Evolutionary conservation across 2,113 vertebrate species (phyloP), one percentile per base, ranked within the genome.

Genomic region (Carettochelys insculpta): DNA sequence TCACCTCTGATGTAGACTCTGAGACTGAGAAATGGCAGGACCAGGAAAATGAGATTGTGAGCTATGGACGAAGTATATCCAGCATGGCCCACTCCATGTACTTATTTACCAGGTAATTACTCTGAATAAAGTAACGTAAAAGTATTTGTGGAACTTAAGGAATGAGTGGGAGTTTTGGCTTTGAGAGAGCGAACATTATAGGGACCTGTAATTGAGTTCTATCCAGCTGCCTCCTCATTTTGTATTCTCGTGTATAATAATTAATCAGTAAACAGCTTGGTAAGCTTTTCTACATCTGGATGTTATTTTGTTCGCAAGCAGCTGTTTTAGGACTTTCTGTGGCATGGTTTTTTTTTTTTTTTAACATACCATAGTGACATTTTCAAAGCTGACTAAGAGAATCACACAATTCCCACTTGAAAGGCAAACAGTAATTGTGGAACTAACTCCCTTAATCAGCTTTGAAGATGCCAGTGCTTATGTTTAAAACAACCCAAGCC

Each of bases 11-110:
- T 52, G 93, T 99, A 81, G 98, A 99, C 96, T 97, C 98, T 0
- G 99, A 99, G 96, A 96, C 98, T 54, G 99, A 99, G 87, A 99
- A 99, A 92, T 99, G 99, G 99, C 99, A 99, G 61, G 98, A 99
- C 94, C 98, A 98, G 94, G 99, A 99, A 45, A 98, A 99, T 12
- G 98, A 99, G 56, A 96, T 99, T 0, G 97, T 99, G 73, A 98
- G 97, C 1, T 98, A 97, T 56, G 98, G 98, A 65, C 98, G 99
- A 97, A 98, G 97, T 95, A 97, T 99, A 96, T 99, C 99, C 97
- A 98, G 98, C 82, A 98, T 99, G 98, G 98, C 99, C 22, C 99
- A 99, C 96, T 99, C 98, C 91, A 99, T 99, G 94, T 98, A 99
- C 95, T 98, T 99, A 94, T 99, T 99, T 96, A 99, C 99, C 96